Evolutionary conservation across 2,113 vertebrate species (phyloP).

Genomic region (Mastomys natalensis): DNA sequence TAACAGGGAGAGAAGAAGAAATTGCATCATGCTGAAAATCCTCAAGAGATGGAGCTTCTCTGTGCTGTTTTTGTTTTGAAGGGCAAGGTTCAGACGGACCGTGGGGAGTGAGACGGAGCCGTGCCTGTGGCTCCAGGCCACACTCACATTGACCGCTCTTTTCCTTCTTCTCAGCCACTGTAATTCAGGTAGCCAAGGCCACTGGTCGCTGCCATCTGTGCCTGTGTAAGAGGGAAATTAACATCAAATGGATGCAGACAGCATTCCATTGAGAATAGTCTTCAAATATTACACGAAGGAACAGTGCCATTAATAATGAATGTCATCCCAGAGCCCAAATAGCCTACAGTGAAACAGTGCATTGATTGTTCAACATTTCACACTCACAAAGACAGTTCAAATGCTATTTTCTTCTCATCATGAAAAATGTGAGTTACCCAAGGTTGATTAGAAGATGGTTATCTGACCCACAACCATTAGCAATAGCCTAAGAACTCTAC

Average conservation of each 20-base stretch:
- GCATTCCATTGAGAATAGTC: neutral
- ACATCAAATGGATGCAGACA: neutral
- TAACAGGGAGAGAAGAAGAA: neutral
- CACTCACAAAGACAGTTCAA: neutral
- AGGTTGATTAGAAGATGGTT: neutral
- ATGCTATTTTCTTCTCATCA: neutral
- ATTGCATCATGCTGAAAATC: neutral
- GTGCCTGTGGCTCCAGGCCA: neutral
- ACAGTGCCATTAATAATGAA: neutral
- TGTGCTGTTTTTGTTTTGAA: neutral
- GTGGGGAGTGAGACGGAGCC: neutral
- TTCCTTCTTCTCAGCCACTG: slow-evolving; percentile 94
- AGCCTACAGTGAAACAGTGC: neutral
- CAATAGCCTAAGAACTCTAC: neutral
- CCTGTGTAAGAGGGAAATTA: slow-evolving; percentile 84
- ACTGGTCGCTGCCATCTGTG: slow-evolving; percentile 87
- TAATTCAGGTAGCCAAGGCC: slow-evolving; percentile 90
- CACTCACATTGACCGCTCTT: slow-evolving; percentile 92
- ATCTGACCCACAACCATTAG: neutral
- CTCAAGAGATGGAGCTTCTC: neutral
- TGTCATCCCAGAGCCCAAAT: slow-evolving; percentile 19
- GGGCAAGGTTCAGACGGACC: neutral
- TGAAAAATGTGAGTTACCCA: neutral
- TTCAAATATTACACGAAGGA: neutral
- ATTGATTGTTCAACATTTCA: neutral